These are phyloP conservation scores for Rhynchotus rufescens DNA, from an alignment of 2,797 vertebrate species.

Conservation along the genomic window DNA sequence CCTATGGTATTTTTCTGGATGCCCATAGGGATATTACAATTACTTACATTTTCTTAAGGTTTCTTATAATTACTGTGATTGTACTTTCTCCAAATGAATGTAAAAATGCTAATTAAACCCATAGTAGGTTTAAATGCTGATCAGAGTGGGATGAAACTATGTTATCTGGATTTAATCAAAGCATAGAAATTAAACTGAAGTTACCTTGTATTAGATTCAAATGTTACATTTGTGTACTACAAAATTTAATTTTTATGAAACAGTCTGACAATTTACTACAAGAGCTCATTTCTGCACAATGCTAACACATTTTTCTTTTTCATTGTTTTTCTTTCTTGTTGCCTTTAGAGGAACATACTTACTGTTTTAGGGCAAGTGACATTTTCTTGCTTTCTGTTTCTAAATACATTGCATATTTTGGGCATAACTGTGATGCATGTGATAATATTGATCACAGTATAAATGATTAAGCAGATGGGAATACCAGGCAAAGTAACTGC, in stretches of 20 bases:
- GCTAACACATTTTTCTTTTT: background rate
- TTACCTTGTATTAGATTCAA: conserved; percentile 61
- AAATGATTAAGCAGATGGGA: background rate
- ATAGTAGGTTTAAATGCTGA: conserved; percentile 65
- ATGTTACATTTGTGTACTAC: conserved; percentile 28
- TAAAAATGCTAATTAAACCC: conserved; percentile 64
- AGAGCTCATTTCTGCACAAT: background rate
- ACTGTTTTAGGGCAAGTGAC: background rate
- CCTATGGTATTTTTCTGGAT: conserved; percentile 58
- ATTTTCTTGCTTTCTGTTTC: background rate
- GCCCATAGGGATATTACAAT: conserved; percentile 53
- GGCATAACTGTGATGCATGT: background rate
- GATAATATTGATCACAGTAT: background rate
- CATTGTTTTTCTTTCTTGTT: background rate
- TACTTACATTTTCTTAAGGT: conserved; percentile 75
- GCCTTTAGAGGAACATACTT: background rate
- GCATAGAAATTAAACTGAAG: conserved; percentile 60
- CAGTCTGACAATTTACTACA: conserved; percentile 46
- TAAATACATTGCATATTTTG: background rate
- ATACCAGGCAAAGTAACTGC: background rate
- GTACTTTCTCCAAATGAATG: conserved; percentile 70
- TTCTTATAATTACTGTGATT: conserved; percentile 74
- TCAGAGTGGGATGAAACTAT: conserved; percentile 60
- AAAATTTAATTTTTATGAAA: conserved; percentile 53
- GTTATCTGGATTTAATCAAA: conserved; percentile 70